Base-by-base conservation (phyloP, 2,797 vertebrate genomes). In the Neosilurus hyrtlii region DNA sequence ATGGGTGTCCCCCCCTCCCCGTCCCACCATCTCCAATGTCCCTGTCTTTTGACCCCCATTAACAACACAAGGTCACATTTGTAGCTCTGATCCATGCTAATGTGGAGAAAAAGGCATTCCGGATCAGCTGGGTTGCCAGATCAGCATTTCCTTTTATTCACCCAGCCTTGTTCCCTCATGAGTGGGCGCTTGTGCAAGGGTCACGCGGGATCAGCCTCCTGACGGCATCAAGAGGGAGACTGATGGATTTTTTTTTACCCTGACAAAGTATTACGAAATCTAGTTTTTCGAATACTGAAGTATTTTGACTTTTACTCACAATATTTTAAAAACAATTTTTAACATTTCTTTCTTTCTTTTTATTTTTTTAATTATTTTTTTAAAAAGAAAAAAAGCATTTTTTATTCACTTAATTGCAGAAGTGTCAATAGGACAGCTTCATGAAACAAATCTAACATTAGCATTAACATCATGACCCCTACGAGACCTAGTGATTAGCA, bases 51-150 rank as follows among this genome's bases (percentile, higher is more conserved):
- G 87, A 88, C 87, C 86, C 67, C 83, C 62, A 82, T 85, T 84
- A 84, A 76, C 78, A 74, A 73, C 83, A 86, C 81, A 88, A 85
- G 85, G 83, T 85, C 87, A 86, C 83, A 85, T 85, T 86, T 88
- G 88, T 88, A 73, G 63, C 77, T 63, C 54, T 84, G 83, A 85
- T 86, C 83, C 76, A 80, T 74, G 74, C 79, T 86, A 80, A 87
- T 83, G 79, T 83, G 65, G 51, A 83, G 81, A 30, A 79, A 65
- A 43, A 71, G n/a, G 49, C 73, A 67, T 78, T 79, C 51, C 74
- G 57, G 56, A 70, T 54, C 6, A 56, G 37, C 70, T 35, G 79
- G 81, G 59, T 83, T 82, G 79, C 76, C 79, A 86, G 82, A 82
- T 85, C 82, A 70, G 84, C 59, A 11, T 79, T 81, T 82, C 56